Evolutionary conservation across 2,797 vertebrate genomes (phyloP), one percentile per base, ranked within the genome.

Genomic region (Rallus crepitans): DNA sequence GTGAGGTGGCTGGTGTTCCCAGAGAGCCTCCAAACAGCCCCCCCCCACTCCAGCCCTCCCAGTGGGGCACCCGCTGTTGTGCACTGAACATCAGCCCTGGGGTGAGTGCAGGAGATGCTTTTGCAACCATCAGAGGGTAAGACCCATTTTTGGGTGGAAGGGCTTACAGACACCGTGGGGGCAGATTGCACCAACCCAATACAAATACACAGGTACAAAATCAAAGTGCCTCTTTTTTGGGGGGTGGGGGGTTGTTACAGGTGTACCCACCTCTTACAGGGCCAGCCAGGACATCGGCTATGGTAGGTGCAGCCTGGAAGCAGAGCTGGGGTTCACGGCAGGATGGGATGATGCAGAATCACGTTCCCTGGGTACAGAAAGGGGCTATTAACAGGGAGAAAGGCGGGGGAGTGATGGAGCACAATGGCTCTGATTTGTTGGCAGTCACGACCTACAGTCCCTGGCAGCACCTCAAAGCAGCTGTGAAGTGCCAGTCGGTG

Each of bases 391-490:
- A 94, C 0, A 3, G 53, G 78, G 52, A 39, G 60, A 55, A 90
- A 42, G 12, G 3, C 23, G 15, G 40, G 77, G 61, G 25, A 66
- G 81, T 1, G 2, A 19, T 6, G 53, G 42, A 93, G 65, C 93
- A 97, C 93, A 96, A 96, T 94, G 79, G 84, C 53, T 78, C 60
- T 15, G 85, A 91, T 95, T 91, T 94, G 95, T 77, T 96, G 96
- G 96, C 94, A 96, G 88, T 57, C 3, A 0, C 0, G 27, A 93
- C 82, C 94, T 72, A 15, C 82, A 82, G 92, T 82, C 87, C 91
- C 93, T 96, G 96, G 94, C 96, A 96, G 82, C 75, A 95, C 94
- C 93, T 95, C 93, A 94, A 92, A 96, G 96, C 95, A 96, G 90
- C 86, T 96, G 94, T 12, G 64, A 80, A 80, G 89, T 96, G 91